phyloP scores from a whole-genome alignment of 2,113 vertebrate species.

The Percina caprodes region DNA sequence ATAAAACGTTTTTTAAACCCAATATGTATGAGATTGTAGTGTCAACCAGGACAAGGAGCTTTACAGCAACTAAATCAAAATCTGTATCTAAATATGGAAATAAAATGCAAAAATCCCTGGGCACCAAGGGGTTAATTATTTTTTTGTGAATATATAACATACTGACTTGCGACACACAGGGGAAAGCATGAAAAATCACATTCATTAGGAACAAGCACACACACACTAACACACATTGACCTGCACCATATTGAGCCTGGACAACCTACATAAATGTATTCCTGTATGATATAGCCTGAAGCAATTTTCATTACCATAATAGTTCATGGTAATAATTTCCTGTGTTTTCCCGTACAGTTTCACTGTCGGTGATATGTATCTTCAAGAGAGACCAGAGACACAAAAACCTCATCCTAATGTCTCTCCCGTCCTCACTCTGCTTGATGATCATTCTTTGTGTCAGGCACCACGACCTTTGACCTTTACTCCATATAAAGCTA shows the following conservation, averaged over 20 bases:
- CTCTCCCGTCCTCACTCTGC: neutral
- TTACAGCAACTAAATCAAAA: no score
- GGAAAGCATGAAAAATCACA: conserved; percentile 50
- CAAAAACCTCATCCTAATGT: conserved; percentile 10
- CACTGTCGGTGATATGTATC: conserved; percentile 9
- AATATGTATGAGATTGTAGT: neutral
- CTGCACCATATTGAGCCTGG: conserved; percentile 26
- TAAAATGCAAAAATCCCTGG: neutral
- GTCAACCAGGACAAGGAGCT: no score
- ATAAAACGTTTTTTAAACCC: no score
- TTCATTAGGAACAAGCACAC: conserved; percentile 38
- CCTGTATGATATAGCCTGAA: conserved; percentile 28
- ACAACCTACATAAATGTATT: conserved; percentile 47
- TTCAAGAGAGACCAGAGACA: conserved; percentile 10
- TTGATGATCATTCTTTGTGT: conserved; percentile 18
- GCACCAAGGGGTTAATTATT: conserved; percentile 33
- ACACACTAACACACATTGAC: conserved; percentile 25
- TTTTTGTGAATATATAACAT: conserved; percentile 13
- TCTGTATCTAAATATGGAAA: neutral
- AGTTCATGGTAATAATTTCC: conserved; percentile 51
- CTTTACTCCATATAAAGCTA: neutral
- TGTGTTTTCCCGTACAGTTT: neutral
- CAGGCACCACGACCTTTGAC: conserved; percentile 25
- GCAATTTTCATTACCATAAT: conserved; percentile 45
- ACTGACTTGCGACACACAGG: conserved; percentile 5